Conservation (phyloP, 2,113 vertebrate species). For the Anolis sagrei region DNA sequence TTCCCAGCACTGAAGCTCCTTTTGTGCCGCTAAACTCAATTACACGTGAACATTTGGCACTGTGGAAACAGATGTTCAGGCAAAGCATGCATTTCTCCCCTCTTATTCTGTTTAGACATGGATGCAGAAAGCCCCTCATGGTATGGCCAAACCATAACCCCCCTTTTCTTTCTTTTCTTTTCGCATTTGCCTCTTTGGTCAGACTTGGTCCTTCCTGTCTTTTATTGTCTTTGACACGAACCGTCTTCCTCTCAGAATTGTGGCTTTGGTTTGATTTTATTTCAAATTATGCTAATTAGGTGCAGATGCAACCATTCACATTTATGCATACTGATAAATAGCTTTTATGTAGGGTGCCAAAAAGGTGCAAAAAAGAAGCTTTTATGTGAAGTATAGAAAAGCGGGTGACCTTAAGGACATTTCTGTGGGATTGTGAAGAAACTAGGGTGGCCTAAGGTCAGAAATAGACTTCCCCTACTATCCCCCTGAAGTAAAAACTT, state of each 20-base stretch:
- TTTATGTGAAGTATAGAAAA: background rate
- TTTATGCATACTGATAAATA: background rate
- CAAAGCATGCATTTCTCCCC: conserved; percentile 30
- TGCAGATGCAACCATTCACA: background rate
- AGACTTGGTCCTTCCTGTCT: background rate
- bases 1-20: conserved; percentile 69
- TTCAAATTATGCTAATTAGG: background rate
- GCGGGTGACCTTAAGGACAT: background rate
- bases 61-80: conserved; percentile 62
- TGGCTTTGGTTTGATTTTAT: background rate
- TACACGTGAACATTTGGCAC: conserved; percentile 65
- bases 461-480: background rate
- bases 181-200: background rate
- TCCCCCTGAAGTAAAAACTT: background rate
- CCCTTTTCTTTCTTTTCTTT: background rate
- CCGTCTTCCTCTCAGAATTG: background rate
- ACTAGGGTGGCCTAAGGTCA: background rate
- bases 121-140: background rate
- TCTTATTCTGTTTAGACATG: background rate
- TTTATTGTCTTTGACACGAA: background rate
- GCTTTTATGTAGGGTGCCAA: background rate
- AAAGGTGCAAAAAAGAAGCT: background rate
- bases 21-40: conserved; percentile 76
- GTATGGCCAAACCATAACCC: background rate
- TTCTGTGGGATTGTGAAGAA: background rate